Evolutionary conservation across 2,797 vertebrate genomes (phyloP).

Genomic region (Cryptoprocta ferox): DNA sequence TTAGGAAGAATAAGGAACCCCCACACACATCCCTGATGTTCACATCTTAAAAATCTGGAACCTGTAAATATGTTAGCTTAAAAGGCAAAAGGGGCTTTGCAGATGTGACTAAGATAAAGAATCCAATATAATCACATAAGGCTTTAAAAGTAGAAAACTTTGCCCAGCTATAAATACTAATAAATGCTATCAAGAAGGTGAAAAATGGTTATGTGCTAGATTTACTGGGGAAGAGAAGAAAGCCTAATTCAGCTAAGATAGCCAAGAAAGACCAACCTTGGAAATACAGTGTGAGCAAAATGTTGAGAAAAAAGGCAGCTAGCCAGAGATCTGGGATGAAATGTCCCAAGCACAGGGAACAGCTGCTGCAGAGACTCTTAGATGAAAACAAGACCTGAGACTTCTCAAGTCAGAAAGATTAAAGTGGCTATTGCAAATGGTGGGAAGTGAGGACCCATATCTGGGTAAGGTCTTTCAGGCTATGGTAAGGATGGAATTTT

Average conservation of each 20-base stretch:
- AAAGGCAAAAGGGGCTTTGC: background rate
- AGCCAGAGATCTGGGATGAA: background rate
- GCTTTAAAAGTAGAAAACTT: background rate
- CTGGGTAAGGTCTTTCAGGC: background rate
- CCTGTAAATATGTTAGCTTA: background rate
- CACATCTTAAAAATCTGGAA: background rate
- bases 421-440: background rate
- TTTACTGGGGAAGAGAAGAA: background rate
- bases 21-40: background rate
- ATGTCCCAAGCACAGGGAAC: background rate
- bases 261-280: background rate
- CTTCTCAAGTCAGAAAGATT: background rate
- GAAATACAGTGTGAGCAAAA: background rate
- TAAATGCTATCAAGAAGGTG: background rate
- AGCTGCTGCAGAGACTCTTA: background rate
- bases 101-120: background rate
- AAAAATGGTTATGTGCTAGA: background rate
- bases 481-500: background rate
- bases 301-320: background rate
- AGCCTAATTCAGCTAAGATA: background rate
- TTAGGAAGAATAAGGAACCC: background rate
- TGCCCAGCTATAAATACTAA: background rate
- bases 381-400: background rate
- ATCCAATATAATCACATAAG: background rate
- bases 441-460: background rate